phyloP scores from a whole-genome alignment of 2,113 vertebrate genomes.

The Rhizomys pruinosus region DNA sequence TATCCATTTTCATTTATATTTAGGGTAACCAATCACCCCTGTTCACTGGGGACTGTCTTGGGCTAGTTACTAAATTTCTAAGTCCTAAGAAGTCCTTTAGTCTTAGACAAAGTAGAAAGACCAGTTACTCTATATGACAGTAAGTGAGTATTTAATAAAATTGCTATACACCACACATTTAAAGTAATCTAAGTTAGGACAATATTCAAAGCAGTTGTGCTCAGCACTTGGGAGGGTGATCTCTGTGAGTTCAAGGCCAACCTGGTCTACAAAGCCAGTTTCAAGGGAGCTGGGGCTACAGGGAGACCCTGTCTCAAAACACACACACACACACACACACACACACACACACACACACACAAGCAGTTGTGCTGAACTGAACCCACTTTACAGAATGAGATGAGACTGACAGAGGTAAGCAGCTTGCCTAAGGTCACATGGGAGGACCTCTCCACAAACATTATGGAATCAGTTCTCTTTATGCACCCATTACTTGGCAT shows the following conservation, averaged over 20 bases:
- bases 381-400: neutral
- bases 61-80: neutral
- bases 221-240: too few species aligned
- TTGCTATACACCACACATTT: neutral
- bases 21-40: neutral
- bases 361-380: neutral
- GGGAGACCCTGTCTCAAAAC: too few species aligned
- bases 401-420: neutral
- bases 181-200: neutral
- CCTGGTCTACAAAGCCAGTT: too few species aligned
- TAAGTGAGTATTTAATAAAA: too few species aligned
- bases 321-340: too few species aligned
- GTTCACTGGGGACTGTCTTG: neutral
- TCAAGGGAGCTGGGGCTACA: too few species aligned
- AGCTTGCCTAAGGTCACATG: neutral
- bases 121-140: neutral
- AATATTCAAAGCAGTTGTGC: neutral
- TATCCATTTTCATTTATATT: neutral
- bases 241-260: too few species aligned
- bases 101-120: slow-evolving; percentile 8
- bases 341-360: too few species aligned
- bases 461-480: too few species aligned
- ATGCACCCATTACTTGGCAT: neutral
- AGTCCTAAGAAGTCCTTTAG: neutral
- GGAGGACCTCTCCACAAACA: too few species aligned